Conservation (phyloP, 2,888 invertebrate species). For the Heliconius ismenius region DNA sequence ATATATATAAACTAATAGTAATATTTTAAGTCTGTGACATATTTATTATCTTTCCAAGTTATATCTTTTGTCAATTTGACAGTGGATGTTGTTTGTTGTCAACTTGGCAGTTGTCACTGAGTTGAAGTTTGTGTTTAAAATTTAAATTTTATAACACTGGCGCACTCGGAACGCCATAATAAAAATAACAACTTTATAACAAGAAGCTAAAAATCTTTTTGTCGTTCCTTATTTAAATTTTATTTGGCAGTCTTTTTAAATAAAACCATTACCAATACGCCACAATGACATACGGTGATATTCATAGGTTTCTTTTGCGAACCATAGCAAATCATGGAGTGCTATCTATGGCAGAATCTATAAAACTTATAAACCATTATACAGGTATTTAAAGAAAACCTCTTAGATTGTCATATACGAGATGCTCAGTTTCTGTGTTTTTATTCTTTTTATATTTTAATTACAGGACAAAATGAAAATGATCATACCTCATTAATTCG, state of each 20-base stretch:
- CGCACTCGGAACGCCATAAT: too few species aligned
- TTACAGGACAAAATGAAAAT: neutral
- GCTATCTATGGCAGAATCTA: constrained; percentile 57
- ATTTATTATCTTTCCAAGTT: neutral
- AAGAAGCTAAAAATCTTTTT: neutral
- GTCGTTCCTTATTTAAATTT: neutral
- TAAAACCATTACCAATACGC: neutral
- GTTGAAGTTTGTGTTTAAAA: neutral
- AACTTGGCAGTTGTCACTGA: too few species aligned
- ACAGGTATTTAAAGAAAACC: constrained; percentile 19
- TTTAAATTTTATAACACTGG: neutral
- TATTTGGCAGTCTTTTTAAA: neutral
- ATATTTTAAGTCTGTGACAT: neutral
- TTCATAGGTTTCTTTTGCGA: constrained; percentile 65
- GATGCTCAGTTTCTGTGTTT: too few species aligned
- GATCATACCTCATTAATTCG: constrained; percentile 41
- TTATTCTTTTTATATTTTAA: neutral
- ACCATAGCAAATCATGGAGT: constrained; percentile 68
- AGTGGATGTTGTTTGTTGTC: neutral
- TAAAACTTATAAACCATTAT: constrained; percentile 41
- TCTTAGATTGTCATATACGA: neutral
- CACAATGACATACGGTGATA: constrained; percentile 59
- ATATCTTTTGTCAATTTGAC: neutral
- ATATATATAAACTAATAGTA: neutral
- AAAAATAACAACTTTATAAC: neutral